phyloP scores from a whole-genome alignment of 2,113 vertebrate species.

The Rhabdomys dilectus region DNA sequence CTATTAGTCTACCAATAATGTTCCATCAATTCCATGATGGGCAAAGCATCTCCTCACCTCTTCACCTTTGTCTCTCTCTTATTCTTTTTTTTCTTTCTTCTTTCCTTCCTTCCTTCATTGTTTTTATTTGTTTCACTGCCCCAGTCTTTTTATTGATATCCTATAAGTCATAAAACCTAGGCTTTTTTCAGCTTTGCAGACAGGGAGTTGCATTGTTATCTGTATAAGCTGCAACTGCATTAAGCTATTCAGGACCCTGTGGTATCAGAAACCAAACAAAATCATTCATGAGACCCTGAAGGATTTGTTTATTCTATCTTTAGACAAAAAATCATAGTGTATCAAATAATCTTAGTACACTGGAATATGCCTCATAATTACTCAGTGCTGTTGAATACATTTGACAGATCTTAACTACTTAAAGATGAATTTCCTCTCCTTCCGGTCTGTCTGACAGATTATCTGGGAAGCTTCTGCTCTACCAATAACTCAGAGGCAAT shows the following conservation, averaged over 20 bases:
- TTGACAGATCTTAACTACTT: not conserved
- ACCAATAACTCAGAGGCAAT: not conserved
- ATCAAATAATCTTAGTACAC: not conserved
- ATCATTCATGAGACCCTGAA: not conserved
- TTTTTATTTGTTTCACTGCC: not conserved
- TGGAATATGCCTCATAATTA: not conserved
- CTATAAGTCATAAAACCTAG: not conserved
- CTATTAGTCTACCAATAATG: not conserved
- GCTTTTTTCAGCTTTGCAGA: not conserved
- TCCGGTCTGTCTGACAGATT: not conserved
- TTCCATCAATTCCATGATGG: not conserved
- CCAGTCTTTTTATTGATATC: not conserved
- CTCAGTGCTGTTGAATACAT: conserved; percentile 1
- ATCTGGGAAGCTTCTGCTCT: not conserved
- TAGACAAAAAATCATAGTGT: not conserved
- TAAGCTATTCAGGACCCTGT: not conserved
- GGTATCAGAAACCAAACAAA: not conserved
- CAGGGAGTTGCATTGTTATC: not conserved
- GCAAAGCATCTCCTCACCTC: not conserved
- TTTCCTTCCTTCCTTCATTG: not conserved
- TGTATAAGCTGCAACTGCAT: not conserved
- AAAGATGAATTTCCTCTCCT: not conserved
- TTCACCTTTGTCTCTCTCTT: not conserved
- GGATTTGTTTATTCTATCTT: not conserved
- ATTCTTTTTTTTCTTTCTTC: not conserved